These are phyloP conservation scores for Trichoplusia ni DNA, from an alignment of 1,140 invertebrate genomes.

Conservation along the genomic window DNA sequence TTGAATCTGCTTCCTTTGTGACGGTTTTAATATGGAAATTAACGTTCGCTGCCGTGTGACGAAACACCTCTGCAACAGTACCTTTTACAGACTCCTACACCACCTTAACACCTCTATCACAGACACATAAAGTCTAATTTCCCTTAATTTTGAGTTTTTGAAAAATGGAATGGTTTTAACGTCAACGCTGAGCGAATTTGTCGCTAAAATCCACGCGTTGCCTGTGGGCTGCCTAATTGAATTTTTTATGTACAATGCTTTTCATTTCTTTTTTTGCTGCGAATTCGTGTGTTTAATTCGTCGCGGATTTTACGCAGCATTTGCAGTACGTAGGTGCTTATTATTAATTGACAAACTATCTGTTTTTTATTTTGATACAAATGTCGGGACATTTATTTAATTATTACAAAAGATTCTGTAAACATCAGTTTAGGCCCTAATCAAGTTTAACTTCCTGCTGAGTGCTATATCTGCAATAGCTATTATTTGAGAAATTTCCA, in stretches of 20 bases:
- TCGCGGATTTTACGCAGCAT: background rate
- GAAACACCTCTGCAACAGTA: conserved; percentile 67
- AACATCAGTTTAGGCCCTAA: no score
- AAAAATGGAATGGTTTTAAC: conserved; percentile 14
- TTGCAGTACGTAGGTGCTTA: no score
- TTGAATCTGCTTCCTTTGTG: conserved; percentile 80
- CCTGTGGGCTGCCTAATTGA: conserved; percentile 52
- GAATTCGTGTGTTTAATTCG: conserved; percentile 21
- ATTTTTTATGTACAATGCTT: conserved; percentile 56
- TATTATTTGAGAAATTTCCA: no score
- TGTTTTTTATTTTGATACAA: no score
- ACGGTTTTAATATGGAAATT: conserved; percentile 82
- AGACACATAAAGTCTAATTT: conserved; percentile 34
- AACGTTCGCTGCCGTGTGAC: conserved; percentile 73
- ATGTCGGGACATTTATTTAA: no score
- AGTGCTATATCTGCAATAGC: no score
- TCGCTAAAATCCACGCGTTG: conserved; percentile 50
- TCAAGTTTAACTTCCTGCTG: no score
- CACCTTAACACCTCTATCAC: conserved; percentile 12
- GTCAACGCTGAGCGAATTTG: conserved; percentile 44
- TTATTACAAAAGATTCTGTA: no score
- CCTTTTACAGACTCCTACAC: conserved; percentile 49
- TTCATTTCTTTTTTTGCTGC: conserved; percentile 29
- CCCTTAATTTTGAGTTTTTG: conserved; percentile 11
- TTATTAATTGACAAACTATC: no score